These are phyloP conservation scores for Emydocephalus ijimae DNA, from an alignment of 2,113 vertebrate genomes.

Conservation along the genomic window DNA sequence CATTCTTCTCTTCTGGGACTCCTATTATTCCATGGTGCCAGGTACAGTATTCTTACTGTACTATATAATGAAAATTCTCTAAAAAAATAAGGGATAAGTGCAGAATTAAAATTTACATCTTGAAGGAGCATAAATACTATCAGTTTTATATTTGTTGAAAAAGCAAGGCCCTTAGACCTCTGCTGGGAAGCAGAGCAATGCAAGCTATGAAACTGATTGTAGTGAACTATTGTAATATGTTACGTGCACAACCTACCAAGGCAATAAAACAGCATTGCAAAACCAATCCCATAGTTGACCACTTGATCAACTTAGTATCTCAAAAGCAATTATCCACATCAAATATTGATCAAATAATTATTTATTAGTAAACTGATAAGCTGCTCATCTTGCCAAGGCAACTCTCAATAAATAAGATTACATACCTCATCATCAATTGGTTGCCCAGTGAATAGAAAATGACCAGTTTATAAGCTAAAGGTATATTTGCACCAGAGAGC, in stretches of 20 bases:
- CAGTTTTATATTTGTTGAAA: not conserved
- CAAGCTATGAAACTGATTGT: not conserved
- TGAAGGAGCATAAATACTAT: not conserved
- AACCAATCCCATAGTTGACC: not conserved
- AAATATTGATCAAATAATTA: not conserved
- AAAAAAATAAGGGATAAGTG: not conserved
- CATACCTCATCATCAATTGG: not conserved
- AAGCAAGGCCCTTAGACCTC: not conserved
- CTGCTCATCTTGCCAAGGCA: not conserved
- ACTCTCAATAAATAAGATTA: not conserved
- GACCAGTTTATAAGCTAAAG: not conserved
- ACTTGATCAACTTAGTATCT: not conserved
- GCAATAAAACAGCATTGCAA: not conserved
- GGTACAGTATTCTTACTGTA: not conserved
- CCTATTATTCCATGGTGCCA: not conserved
- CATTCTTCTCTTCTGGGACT: not conserved
- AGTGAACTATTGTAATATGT: not conserved
- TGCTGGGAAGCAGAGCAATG: not conserved
- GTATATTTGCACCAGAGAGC: not conserved
- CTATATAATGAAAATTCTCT: not conserved
- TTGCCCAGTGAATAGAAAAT: not conserved
- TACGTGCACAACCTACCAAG: not conserved
- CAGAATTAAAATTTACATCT: not conserved
- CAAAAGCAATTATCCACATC: not conserved
- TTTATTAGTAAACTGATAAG: not conserved